phyloP scores from a whole-genome alignment of 2,888 invertebrate species.

The Chloroclystis v-ata region DNA sequence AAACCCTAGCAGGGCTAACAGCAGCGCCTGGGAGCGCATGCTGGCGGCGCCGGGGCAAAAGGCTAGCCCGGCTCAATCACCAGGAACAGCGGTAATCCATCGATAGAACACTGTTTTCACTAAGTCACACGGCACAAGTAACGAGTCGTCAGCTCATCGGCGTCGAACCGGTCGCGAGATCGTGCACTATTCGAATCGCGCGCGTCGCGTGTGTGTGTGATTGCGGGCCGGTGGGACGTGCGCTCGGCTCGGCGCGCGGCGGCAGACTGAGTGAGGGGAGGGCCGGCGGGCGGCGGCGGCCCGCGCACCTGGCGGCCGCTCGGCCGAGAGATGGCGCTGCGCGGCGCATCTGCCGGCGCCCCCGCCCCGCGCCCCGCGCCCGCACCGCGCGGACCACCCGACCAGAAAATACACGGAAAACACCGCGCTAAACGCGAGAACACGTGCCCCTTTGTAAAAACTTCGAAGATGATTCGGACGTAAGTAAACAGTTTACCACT shows the following conservation, averaged over 20 bases:
- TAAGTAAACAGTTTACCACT: conserved; percentile 37
- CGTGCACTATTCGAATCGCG: conserved; percentile 75
- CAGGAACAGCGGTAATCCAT: conserved; percentile 73
- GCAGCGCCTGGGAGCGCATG: conserved; percentile 76
- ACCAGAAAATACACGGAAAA: conserved; percentile 74
- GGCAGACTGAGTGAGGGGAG: conserved; percentile 71
- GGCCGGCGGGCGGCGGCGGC: conserved; percentile 65
- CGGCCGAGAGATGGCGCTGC: conserved; percentile 73
- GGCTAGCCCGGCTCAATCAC: conserved; percentile 65
- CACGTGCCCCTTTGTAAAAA: conserved; percentile 72
- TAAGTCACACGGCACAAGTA: conserved; percentile 74
- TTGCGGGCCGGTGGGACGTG: conserved; percentile 57
- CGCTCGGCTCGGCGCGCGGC: conserved; percentile 67
- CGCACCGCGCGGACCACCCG: conserved; percentile 44
- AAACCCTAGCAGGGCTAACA: conserved; percentile 77
- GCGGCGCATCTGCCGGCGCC: conserved; percentile 71
- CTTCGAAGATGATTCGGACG: conserved; percentile 50
- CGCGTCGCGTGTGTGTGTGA: conserved; percentile 67
- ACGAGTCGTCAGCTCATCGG: conserved; percentile 72
- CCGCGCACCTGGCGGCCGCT: conserved; percentile 63
- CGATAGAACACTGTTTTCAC: conserved; percentile 73
- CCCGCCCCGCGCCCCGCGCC: conserved; percentile 34
- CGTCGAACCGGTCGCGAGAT: conserved; percentile 69
- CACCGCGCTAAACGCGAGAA: conserved; percentile 61
- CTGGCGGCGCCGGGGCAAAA: conserved; percentile 76